Evolutionary conservation across 2,888 invertebrate species (phyloP), one percentile per base, ranked within the genome.

Genomic region (Leistus spinibarbis): DNA sequence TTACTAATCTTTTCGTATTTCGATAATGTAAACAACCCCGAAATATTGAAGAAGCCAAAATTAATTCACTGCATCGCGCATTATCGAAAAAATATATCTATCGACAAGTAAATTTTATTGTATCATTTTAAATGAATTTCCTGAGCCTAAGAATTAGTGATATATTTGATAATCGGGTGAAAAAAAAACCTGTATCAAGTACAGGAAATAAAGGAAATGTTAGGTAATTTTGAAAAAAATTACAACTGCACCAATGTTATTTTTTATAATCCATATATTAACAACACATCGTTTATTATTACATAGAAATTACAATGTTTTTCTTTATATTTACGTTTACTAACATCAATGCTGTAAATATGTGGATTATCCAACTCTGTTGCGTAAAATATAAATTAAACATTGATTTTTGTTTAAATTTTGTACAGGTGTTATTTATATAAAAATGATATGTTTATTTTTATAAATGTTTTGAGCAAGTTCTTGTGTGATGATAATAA

Each of bases 181-280:
- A n/a, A n/a, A n/a, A n/a, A n/a, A n/a, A n/a, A n/a, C 40, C 40
- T 40, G 40, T 40, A 40, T 40, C 40, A 40, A 40, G 40, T 40
- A 40, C 40, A 40, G 40, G 40, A 40, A 13, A 10, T 40, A 40
- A 10, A 40, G 40, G 40, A 40, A 40, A 40, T 40, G n/a, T n/a
- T n/a, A 40, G 40, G 40, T 13, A 40, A 40, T 40, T 40, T 40
- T 40, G 40, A 40, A 40, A 40, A 40, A 40, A 40, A 40, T 40
- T 40, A 40, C 65, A 72, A 72, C 20, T 73, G 57, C 73, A 60
- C 9, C 62, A 73, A 60, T 53, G 27, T 69, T 66, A 63, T 75
- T 81, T 82, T 83, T 81, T 80, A 80, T 82, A 83, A 83, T 84
- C 83, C 83, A 84, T 84, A 84, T 84, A 84, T 84, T 84, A 81